Evolutionary conservation across 2,888 invertebrate species (phyloP).

Genomic region (Caenorhabditis uteleia): DNA sequence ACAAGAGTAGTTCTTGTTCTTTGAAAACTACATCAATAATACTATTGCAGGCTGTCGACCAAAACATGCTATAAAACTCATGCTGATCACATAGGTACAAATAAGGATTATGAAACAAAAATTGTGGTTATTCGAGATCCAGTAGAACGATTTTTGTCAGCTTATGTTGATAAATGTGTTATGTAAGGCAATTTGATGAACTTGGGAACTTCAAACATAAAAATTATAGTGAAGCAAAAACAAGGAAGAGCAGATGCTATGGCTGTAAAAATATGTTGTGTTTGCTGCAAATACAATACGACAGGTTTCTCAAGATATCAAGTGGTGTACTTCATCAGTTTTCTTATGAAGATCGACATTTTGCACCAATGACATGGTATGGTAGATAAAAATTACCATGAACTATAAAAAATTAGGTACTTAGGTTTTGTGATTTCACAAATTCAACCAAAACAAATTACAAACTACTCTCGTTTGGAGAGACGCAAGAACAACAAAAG

Average conservation of each 20-base stretch:
- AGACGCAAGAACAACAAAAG: constrained; percentile 16
- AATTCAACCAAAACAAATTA: constrained; percentile 12
- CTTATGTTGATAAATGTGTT: constrained; percentile 30
- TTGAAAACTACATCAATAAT: no score
- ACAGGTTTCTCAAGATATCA: constrained; percentile 13
- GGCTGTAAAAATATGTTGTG: constrained; percentile 25
- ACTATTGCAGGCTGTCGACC: constrained; percentile 10
- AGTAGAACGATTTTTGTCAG: constrained; percentile 25
- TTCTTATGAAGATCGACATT: constrained; percentile 33
- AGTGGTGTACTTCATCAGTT: constrained; percentile 8
- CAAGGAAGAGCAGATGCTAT: constrained; percentile 16
- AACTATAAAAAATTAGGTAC: no score
- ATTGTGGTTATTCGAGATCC: constrained; percentile 25
- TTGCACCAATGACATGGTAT: constrained; percentile 36
- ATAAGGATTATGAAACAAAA: constrained; percentile 12
- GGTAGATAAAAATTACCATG: no score
- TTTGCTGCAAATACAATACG: constrained; percentile 18
- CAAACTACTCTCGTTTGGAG: constrained; percentile 23
- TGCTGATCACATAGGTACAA: constrained; percentile 15
- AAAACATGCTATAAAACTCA: constrained; percentile 28
- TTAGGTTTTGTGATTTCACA: constrained; percentile 24
- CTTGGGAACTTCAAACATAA: no score
- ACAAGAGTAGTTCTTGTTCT: no score
- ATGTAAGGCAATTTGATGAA: no score
- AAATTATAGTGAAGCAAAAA: constrained; percentile 20